Evolutionary conservation across 1,140 invertebrate genomes (phyloP), one percentile per base, ranked within the genome.

Genomic region (Zaprionus ghesquierei): DNA sequence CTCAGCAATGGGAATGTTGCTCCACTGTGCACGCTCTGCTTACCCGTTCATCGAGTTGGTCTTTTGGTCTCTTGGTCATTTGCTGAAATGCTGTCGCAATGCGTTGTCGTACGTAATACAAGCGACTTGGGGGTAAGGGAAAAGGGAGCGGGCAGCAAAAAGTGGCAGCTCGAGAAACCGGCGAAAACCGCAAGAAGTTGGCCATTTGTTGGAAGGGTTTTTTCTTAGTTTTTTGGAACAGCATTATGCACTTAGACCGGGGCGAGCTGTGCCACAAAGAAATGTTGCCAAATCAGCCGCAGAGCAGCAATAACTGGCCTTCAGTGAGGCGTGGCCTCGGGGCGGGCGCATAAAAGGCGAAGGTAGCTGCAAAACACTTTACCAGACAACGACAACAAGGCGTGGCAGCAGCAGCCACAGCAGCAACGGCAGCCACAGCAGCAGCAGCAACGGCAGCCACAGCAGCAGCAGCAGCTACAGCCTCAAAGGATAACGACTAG

Each of bases 221-320:
- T 81, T 82, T 50, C 18, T 61, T 27, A 53, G 69, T 71, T 64
- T 31, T 71, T 64, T 31, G 44, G 44, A 73, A 87, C 82, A 87
- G 56, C 79, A 79, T 87, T 82, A 89, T 87, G 82, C 82, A 87
- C 84, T 87, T 87, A 87, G 65, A 27, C 61, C 35, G 35, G 33
- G n/a, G 35, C 35, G 15, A 15, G 15, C n/a, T 41, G 6, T 38
- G 35, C 23, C 27, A 75, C 50, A 63, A 78, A 69, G 54, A 77
- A 78, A 87, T 76, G 82, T 87, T 87, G 82, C 71, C 79, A 82
- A 87, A 89, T 87, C 84, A 79, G 82, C 76, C 82, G 60, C 84
- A 79, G 61, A 69, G 38, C 50, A 35, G 25, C 38, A 54, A 22
- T 71, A 86, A 65, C 61, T 75, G 65, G 18, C 22, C 56, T 41